Evolutionary conservation across 2,113 vertebrate species (phyloP).

Genomic region (Scomber colias): DNA sequence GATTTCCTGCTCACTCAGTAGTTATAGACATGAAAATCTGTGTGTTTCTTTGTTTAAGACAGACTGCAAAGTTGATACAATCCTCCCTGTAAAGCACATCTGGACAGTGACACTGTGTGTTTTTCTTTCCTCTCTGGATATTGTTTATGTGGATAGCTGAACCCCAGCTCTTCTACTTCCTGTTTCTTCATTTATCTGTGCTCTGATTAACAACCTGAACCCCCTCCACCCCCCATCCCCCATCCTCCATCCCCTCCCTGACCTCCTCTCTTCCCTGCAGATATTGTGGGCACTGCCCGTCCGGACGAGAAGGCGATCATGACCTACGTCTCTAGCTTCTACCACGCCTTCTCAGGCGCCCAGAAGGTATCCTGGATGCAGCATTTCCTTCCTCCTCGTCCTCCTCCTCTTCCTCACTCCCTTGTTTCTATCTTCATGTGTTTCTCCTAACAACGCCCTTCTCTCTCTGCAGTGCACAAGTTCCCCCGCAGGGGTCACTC

Average conservation of each 20-base stretch:
- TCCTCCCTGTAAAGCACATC: constrained; percentile 12
- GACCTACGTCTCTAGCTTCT: constrained; percentile 99
- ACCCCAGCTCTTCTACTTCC: constrained; percentile 59
- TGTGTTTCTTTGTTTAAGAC: constrained; percentile 17
- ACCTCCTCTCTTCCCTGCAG: constrained; percentile 80
- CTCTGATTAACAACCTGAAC: constrained; percentile 60
- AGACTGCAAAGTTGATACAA: not conserved
- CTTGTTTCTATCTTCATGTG: constrained; percentile 61
- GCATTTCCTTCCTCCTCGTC: constrained; percentile 75
- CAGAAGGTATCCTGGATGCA: constrained; percentile 98
- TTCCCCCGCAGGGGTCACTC: constrained; percentile 70
- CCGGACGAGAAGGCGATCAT: constrained; percentile 99
- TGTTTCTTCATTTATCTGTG: constrained; percentile 60
- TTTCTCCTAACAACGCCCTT: constrained; percentile 86
- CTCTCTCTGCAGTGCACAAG: constrained; percentile 81
- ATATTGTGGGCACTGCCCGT: constrained; percentile 99
- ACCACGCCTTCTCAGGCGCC: constrained; percentile 99
- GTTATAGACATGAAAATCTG: not conserved
- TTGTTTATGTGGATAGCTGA: constrained; percentile 42
- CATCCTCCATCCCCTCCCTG: constrained; percentile 9
- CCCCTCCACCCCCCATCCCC: constrained; percentile 1
- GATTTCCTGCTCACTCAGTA: not conserved
- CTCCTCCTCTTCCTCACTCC: constrained; percentile 73
- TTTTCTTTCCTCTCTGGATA: constrained; percentile 35
- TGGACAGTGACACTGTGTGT: constrained; percentile 13